Evolutionary conservation across 1,140 invertebrate species (phyloP), one percentile per base, ranked within the genome.

Genomic region (Papilio dardanus): DNA sequence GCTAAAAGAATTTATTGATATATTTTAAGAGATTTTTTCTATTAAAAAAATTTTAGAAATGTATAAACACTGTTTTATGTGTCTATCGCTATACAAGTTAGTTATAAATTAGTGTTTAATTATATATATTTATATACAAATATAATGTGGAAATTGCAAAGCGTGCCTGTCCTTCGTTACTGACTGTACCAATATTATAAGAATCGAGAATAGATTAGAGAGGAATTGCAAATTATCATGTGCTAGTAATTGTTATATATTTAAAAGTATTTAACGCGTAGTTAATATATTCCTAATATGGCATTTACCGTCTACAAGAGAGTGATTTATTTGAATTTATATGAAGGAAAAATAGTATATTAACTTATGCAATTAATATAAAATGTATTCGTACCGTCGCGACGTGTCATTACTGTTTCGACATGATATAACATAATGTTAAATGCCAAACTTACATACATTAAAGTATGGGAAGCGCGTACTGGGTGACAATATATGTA

Each of bases 1-100:
- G 77, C 86, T 88, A 83, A 88, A 88, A 88, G 86, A 89, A 88
- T 87, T 85, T 85, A 87, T 91, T 88, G 87, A 92, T 93, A 91
- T 93, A 93, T 93, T 93, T 93, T 93, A 92, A 91, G 91, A 93
- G 88, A 92, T 90, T 91, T 93, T 93, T 93, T 91, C 85, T 88
- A 73, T 58, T 7, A 37, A 87, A 89, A 80, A 87, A 88, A 86
- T 88, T 91, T 92, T 90, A 89, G 87, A 89, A 84, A 88, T 87
- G 76, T 84, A 79, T 85, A 86, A 84, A 90, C 83, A 90, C 86
- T 86, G 87, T 90, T 90, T 90, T 92, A 90, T 84, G 84, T 90
- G 86, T 91, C 84, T 91, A 86, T 91, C 83, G 84, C 85, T 92
- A 85, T 88, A 88, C 83, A 81, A 90, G 80, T 88, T 87, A 90